phyloP scores from a whole-genome alignment of 2,888 invertebrate genomes.

The Spodoptera picta region DNA sequence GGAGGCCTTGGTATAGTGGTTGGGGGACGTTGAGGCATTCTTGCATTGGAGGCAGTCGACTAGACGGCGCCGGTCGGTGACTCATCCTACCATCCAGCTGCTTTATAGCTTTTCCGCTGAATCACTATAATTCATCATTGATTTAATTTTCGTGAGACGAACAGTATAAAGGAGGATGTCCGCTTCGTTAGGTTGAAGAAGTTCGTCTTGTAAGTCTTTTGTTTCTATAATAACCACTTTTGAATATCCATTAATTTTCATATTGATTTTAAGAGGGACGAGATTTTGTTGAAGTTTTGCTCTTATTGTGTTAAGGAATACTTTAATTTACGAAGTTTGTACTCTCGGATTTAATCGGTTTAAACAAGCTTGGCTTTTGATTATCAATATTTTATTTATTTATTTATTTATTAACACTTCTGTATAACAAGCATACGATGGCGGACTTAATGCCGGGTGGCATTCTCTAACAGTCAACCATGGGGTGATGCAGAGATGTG shows the following conservation, averaged over 20 bases:
- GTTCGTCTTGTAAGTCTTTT: conserved; percentile 31
- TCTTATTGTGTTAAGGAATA: no score
- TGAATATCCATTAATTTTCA: conserved; percentile 24
- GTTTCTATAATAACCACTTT: conserved; percentile 29
- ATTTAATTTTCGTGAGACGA: conserved; percentile 58
- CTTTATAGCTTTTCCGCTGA: conserved; percentile 71
- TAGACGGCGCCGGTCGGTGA: conserved; percentile 74
- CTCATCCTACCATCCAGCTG: conserved; percentile 69
- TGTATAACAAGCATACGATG: no score
- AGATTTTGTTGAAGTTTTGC: background rate
- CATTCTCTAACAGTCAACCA: no score
- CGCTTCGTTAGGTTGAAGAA: conserved; percentile 34
- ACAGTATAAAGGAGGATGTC: conserved; percentile 49
- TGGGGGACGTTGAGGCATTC: conserved; percentile 59
- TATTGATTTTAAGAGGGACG: conserved; percentile 19
- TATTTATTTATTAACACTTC: no score
- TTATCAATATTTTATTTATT: no score
- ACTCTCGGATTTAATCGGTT: no score
- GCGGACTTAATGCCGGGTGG: no score
- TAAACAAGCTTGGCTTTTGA: no score
- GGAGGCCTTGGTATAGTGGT: conserved; percentile 56
- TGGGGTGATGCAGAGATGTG: no score
- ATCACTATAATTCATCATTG: conserved; percentile 68
- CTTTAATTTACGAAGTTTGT: no score
- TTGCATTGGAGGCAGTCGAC: conserved; percentile 64